Conservation (phyloP, 2,888 invertebrate genomes). For the Eurytoma californica region DNA sequence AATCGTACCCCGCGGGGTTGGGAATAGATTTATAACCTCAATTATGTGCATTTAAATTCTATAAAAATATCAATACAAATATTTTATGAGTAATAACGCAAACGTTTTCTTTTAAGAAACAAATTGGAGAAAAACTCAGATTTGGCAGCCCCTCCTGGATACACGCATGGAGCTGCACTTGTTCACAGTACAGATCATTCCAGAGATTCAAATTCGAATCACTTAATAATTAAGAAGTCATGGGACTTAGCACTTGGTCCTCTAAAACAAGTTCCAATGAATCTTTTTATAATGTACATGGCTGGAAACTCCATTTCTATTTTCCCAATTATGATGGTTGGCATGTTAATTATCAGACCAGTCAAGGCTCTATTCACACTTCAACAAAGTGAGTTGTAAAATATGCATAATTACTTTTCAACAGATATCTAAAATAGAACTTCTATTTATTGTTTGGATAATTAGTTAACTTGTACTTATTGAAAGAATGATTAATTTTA, state of each 20-base stretch:
- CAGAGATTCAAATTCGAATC: slow-evolving; percentile 88
- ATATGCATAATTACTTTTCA: neutral
- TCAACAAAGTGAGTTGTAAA: slow-evolving; percentile 78
- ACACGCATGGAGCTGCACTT: slow-evolving; percentile 83
- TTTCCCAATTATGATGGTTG: slow-evolving; percentile 99
- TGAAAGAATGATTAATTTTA: no score
- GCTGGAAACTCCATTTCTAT: slow-evolving; percentile 99
- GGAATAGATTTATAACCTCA: neutral
- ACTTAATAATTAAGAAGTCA: slow-evolving; percentile 93
- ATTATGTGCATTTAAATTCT: neutral
- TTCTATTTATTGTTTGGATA: no score
- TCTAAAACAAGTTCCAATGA: slow-evolving; percentile 98
- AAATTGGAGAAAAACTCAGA: slow-evolving; percentile 76
- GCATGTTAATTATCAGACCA: slow-evolving; percentile 97
- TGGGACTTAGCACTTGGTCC: slow-evolving; percentile 98
- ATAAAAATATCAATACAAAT: neutral
- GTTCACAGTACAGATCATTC: slow-evolving; percentile 85
- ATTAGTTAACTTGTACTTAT: no score
- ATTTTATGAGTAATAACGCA: neutral
- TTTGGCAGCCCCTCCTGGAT: slow-evolving; percentile 89
- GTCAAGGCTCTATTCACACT: slow-evolving; percentile 96
- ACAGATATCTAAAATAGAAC: no score
- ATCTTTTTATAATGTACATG: slow-evolving; percentile 99
- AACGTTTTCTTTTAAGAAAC: slow-evolving; percentile 61
- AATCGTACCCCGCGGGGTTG: neutral